Base-by-base conservation (phyloP, 2,797 vertebrate species). In the Rhynchonycteris naso region DNA sequence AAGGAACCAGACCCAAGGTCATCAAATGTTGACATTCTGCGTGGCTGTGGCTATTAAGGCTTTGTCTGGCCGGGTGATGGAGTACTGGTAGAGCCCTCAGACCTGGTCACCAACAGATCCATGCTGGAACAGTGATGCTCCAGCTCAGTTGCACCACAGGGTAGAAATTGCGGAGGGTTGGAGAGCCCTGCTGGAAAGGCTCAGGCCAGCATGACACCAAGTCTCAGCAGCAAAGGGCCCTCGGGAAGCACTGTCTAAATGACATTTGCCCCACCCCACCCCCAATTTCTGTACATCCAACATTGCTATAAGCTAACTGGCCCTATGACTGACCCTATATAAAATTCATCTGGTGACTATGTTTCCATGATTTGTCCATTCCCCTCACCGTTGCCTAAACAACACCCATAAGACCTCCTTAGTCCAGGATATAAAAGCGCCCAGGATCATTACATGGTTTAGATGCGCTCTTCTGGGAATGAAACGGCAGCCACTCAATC, bases 81-180 rank as follows among this genome's bases (percentile, higher is more conserved):
- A 16, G 19, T 54, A 24, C 22, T 26, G 63, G n/a, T 28, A 61
- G 22, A 71, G 33, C 47, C 11, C 28, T 58, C 0, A 28, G 69
- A 26, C 26, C 15, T 18, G 9, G 26, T 10, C 59, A 11, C 26
- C 59, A 15, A 24, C 88, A 61, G 22, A 30, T 18, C 14, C 3
- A 2, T 6, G 28, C 59, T 75, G 80, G 11, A 14, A 10, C 16
- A 33, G 2, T 2, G 43, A 33, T 0, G 0, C 15, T 8, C 33
- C n/a, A 0, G 5, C 47, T 18, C 15, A 2, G 9, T 4, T 1
- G 79, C 33, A 4, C 28, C 58, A 4, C 21, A 11, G 22, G 3
- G 30, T 21, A 35, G 80, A 75, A n/a, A 7, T 13, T 0, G 0
- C 10, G 24, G 22, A 30, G 11, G 4, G 15, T 1, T 18, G 22